These are phyloP conservation scores for Deilephila porcellus DNA, from an alignment of 2,888 invertebrate genomes.

Conservation along the genomic window DNA sequence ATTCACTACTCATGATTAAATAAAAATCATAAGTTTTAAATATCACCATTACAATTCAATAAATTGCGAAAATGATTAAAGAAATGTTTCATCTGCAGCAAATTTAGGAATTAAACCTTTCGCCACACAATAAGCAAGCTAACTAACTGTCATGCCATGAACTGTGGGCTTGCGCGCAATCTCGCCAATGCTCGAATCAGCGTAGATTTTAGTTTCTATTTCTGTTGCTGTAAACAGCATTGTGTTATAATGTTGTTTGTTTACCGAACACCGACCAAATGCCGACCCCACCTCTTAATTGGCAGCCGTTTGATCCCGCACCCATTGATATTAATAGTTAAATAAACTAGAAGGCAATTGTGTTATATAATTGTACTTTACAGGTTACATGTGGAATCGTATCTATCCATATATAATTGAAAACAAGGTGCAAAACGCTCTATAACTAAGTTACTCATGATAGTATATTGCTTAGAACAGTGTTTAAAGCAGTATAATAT, in stretches of 20 bases:
- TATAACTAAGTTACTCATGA: no score
- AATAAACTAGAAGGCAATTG: not conserved
- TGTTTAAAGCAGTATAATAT: no score
- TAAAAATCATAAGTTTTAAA: no score
- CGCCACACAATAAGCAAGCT: not conserved
- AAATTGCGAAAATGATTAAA: no score
- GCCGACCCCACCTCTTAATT: slow-evolving; percentile 32
- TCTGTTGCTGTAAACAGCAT: slow-evolving; percentile 45
- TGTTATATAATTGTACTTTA: not conserved
- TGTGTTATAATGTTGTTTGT: slow-evolving; percentile 51
- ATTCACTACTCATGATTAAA: no score
- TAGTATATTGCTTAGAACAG: no score
- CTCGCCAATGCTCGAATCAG: slow-evolving; percentile 14
- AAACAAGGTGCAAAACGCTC: no score
- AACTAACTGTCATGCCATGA: slow-evolving; percentile 11
- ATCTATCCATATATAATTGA: no score
- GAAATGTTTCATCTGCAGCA: no score
- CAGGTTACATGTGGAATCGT: no score
- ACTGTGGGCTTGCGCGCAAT: slow-evolving; percentile 12
- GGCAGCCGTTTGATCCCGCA: slow-evolving; percentile 23
- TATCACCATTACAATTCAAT: no score
- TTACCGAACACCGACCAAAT: slow-evolving; percentile 38
- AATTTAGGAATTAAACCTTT: no score
- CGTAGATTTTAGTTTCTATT: slow-evolving; percentile 41
- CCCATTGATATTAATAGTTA: slow-evolving; percentile 14